A percentile compares a stretch with the other conserved stretches of the same genome.
Evolutionary conservation across 2,888 invertebrate species (phyloP).

Genomic region (Pollenia amentaria): DNA sequence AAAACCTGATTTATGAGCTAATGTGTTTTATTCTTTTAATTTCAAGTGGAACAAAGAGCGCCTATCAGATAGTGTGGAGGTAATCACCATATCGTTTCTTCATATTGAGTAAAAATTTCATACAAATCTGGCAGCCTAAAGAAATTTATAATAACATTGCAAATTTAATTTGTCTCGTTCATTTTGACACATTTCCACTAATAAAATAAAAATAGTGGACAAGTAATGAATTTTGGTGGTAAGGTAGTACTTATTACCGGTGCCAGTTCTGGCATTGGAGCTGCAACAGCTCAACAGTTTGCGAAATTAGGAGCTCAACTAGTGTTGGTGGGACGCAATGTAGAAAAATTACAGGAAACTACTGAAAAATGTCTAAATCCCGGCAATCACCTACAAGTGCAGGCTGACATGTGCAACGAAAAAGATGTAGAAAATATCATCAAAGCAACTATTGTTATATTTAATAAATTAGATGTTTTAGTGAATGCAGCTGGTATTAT

Average conservation of each 20-base stretch:
- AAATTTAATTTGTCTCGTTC: not conserved
- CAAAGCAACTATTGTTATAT: slow-evolving; percentile 89
- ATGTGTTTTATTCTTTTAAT: too few species aligned
- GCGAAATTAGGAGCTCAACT: slow-evolving; percentile 87
- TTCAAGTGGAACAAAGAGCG: too few species aligned
- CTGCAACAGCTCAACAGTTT: slow-evolving; percentile 88
- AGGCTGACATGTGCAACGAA: slow-evolving; percentile 91
- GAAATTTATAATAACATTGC: too few species aligned
- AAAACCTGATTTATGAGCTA: too few species aligned
- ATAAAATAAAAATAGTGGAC: too few species aligned
- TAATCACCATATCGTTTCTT: too few species aligned
- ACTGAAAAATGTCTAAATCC: slow-evolving; percentile 85
- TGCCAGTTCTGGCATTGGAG: slow-evolving; percentile 91
- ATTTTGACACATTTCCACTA: not conserved
- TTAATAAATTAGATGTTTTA: slow-evolving; percentile 91
- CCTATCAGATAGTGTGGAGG: too few species aligned
- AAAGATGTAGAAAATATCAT: slow-evolving; percentile 89
- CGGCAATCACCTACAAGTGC: slow-evolving; percentile 86
- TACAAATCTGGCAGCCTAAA: not conserved
- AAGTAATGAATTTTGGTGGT: slow-evolving; percentile 84
- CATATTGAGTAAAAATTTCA: too few species aligned
- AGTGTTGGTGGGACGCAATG: slow-evolving; percentile 89
- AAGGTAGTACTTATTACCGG: slow-evolving; percentile 89
- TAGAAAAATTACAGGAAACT: slow-evolving; percentile 87
- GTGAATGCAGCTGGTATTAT: slow-evolving; percentile 96